Evolutionary conservation across 1,140 invertebrate species (phyloP), one percentile per base, ranked within the genome.

Genomic region (Eulimnadia texana): DNA sequence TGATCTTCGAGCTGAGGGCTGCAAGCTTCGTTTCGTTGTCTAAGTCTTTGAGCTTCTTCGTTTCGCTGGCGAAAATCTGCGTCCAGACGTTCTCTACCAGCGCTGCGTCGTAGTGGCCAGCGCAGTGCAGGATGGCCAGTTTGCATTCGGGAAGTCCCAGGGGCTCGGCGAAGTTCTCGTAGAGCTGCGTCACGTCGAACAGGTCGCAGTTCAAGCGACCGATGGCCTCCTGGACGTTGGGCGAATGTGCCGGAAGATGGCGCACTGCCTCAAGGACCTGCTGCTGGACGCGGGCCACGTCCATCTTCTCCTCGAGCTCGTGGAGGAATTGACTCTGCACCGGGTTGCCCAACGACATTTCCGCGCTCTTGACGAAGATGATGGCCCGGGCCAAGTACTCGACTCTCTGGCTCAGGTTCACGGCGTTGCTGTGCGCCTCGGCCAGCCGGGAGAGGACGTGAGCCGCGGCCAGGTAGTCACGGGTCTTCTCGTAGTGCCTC

Each of bases 401-500:
- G 28, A 96, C 81, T 54, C 93, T 80, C 70, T 93, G 71, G 24
- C 71, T 67, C 1, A 82, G 67, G 64, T 67, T 69, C 9, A 79
- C 68, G 42, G 79, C 72, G 54, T 70, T 73, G 19, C 69, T 82
- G 49, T 83, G 81, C 70, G 83, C 83, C 42, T 88, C 88, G 13
- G 94, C 90, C 56, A 98, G 76, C 65, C 85, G 84, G 62, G 90
- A 83, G 0, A 98, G 76, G 60, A 97, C 90, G 67, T 87, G 84
- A 2, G 95, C 93, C n/a, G 94, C 94, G 10, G 88, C 86, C 9
- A 85, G 80, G 72, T 94, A 94, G 71, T 97, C 90, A 28, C 85
- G 85, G 68, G 84, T 88, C 68, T 86, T 86, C 71, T 98, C 93
- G 69, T 98, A 94, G 72, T 88, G 94, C 72, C 93, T 93, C 94